phyloP scores from a whole-genome alignment of 1,140 invertebrate species.

The Atta cephalotes region DNA sequence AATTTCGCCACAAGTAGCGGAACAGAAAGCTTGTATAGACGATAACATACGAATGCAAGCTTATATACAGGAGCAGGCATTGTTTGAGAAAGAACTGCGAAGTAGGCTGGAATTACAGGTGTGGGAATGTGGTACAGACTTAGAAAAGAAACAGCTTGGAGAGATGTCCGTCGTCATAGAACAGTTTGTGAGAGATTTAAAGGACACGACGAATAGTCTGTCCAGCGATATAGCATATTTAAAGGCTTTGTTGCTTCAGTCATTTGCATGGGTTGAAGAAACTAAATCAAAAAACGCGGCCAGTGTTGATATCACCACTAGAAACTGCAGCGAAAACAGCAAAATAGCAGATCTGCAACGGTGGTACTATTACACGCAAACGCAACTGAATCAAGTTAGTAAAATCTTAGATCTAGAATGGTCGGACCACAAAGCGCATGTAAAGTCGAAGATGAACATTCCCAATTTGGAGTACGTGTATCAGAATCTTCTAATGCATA shows the following conservation, averaged over 20 bases:
- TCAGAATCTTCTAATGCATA: conserved; percentile 81
- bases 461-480: conserved; percentile 83
- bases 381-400: conserved; percentile 83
- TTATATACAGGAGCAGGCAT: conserved; percentile 82
- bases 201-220: conserved; percentile 83
- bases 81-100: conserved; percentile 86
- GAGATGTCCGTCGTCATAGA: conserved; percentile 82
- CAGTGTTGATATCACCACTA: conserved; percentile 62
- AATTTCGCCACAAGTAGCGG: conserved; percentile 23
- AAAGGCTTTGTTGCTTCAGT: conserved; percentile 83
- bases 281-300: conserved; percentile 83
- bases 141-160: conserved; percentile 85
- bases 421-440: conserved; percentile 76
- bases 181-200: conserved; percentile 85
- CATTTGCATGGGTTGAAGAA: conserved; percentile 86
- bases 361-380: conserved; percentile 82
- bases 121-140: conserved; percentile 84
- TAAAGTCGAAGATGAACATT: conserved; percentile 81
- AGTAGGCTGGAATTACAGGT: conserved; percentile 70
- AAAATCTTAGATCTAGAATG: conserved; percentile 84
- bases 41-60: conserved; percentile 77
- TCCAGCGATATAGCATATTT: conserved; percentile 82
- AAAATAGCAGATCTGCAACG: conserved; percentile 82
- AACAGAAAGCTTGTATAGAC: conserved; percentile 68
- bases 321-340: conserved; percentile 76